Conservation (phyloP, 2,797 vertebrate species). For the Kryptopterus vitreolus region DNA sequence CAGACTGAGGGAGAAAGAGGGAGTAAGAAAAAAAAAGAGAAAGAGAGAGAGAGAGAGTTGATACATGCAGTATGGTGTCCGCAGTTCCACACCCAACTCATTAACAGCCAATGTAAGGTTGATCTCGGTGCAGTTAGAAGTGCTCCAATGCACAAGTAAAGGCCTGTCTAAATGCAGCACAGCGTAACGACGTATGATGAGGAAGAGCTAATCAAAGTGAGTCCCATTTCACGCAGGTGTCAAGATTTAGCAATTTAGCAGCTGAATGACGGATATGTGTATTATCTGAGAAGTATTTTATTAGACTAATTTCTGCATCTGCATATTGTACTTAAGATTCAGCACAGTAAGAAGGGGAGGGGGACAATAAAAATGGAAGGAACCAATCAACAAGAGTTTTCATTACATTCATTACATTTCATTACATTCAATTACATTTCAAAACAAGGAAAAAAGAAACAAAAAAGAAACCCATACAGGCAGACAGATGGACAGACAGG, state of each 20-base stretch:
- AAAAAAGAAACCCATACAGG: too few species aligned
- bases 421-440: too few species aligned
- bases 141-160: constrained; percentile 29
- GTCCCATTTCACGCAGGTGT: constrained; percentile 8
- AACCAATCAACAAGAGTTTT: background rate
- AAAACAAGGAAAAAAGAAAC: too few species aligned
- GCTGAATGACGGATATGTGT: background rate
- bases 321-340: background rate
- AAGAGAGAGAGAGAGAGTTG: constrained; percentile 5
- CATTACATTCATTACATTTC: too few species aligned
- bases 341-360: background rate
- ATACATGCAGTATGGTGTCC: constrained; percentile 18
- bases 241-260: constrained; percentile 16
- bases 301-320: constrained; percentile 23
- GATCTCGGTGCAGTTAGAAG: constrained; percentile 9
- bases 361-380: background rate
- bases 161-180: background rate
- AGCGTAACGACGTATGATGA: background rate
- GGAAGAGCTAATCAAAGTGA: background rate
- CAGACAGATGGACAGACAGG: too few species aligned
- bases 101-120: constrained; percentile 19
- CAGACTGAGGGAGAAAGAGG: constrained; percentile 3
- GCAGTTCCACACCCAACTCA: constrained; percentile 27
- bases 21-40: background rate
- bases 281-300: constrained; percentile 20